Conservation (phyloP, 2,888 invertebrate species). For the Aplocera efformata region DNA sequence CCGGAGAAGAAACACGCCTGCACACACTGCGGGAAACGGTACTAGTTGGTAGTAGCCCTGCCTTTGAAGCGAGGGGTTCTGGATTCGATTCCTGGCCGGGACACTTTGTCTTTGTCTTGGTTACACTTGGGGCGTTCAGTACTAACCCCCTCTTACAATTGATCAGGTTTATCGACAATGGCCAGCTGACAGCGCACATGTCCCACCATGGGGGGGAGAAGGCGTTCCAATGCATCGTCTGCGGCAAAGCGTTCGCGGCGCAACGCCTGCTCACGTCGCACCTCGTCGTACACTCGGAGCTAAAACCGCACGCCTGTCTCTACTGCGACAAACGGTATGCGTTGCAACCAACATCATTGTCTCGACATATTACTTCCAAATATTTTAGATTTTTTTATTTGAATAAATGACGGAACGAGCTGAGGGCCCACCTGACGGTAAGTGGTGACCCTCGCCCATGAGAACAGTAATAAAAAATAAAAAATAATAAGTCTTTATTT, state of each 20-base stretch:
- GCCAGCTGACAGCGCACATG: constrained; percentile 55
- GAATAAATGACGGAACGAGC: too few relatives aligned
- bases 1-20: constrained; percentile 72
- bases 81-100: too few relatives aligned
- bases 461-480: too few relatives aligned
- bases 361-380: too few relatives aligned
- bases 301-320: constrained; percentile 75
- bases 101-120: too few relatives aligned
- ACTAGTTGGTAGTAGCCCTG: neutral
- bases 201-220: constrained; percentile 52
- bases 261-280: constrained; percentile 72
- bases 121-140: too few relatives aligned
- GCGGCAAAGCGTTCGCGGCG: constrained; percentile 64
- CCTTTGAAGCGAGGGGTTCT: too few relatives aligned
- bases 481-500: too few relatives aligned
- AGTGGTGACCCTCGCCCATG: too few relatives aligned
- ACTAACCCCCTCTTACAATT: neutral
- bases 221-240: constrained; percentile 30
- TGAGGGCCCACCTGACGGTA: too few relatives aligned
- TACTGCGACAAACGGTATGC: constrained; percentile 76
- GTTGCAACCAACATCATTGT: too few relatives aligned
- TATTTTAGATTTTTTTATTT: too few relatives aligned
- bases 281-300: constrained; percentile 74
- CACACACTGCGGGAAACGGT: constrained; percentile 74
- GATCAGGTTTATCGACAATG: constrained; percentile 51